phyloP scores from a whole-genome alignment of 2,113 vertebrate species.

The Strix aluco region DNA sequence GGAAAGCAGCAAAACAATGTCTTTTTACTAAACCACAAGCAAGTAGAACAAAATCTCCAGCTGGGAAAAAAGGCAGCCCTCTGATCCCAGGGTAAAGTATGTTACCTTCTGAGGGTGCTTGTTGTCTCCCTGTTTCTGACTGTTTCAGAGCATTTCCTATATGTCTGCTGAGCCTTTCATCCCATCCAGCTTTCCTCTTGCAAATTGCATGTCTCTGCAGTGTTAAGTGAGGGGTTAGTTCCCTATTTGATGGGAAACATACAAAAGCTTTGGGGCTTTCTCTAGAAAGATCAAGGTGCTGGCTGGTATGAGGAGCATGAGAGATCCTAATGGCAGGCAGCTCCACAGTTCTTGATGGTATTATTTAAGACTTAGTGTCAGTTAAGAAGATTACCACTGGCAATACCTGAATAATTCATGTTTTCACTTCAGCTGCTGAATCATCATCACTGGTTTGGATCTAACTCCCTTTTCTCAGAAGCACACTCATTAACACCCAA shows the following conservation, averaged over 20 bases:
- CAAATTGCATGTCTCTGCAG: neutral
- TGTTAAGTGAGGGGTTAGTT: neutral
- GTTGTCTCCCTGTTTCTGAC: neutral
- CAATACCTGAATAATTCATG: neutral
- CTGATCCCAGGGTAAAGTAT: neutral
- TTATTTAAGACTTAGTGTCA: neutral
- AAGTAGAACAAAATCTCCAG: neutral
- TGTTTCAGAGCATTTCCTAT: neutral
- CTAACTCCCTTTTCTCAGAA: neutral
- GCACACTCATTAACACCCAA: neutral
- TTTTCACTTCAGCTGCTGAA: neutral
- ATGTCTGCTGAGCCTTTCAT: neutral
- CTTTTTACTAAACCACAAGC: conserved; percentile 34
- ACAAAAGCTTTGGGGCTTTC: neutral
- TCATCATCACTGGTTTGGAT: neutral
- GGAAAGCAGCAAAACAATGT: neutral
- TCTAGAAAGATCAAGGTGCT: neutral
- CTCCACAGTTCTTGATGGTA: neutral
- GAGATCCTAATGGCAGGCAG: neutral
- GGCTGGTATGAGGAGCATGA: neutral
- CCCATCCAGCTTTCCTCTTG: neutral
- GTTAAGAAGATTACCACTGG: neutral
- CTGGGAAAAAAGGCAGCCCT: neutral
- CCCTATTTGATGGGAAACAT: neutral
- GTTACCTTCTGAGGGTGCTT: neutral